Conservation (phyloP, 2,888 invertebrate species). For the Dendrolimus pini region DNA sequence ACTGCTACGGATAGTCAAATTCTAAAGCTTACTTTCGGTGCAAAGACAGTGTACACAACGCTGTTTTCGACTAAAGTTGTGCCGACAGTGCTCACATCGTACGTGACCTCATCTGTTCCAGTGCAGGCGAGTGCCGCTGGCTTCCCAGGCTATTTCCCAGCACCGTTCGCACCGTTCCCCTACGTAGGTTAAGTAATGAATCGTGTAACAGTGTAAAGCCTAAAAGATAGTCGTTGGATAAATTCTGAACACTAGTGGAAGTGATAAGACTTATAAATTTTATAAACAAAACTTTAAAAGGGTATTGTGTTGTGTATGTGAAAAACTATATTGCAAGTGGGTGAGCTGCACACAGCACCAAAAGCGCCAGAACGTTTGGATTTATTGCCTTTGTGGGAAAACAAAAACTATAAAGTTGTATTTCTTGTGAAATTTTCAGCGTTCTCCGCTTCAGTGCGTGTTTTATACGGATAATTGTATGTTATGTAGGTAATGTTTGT, state of each 20-base stretch:
- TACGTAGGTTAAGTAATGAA: constrained; percentile 76
- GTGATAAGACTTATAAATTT: constrained; percentile 31
- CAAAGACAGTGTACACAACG: constrained; percentile 91
- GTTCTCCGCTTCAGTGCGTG: constrained; percentile 28
- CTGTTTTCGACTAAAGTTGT: constrained; percentile 89
- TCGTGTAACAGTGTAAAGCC: constrained; percentile 19
- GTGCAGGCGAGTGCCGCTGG: constrained; percentile 83
- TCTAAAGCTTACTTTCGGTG: constrained; percentile 92
- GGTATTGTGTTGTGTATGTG: constrained; percentile 47
- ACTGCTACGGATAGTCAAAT: constrained; percentile 89
- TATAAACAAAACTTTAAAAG: constrained; percentile 38
- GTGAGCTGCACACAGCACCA: constrained; percentile 51
- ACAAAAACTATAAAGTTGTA: constrained; percentile 57
- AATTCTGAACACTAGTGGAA: constrained; percentile 34
- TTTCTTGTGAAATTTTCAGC: constrained; percentile 46
- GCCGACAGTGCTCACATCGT: constrained; percentile 89
- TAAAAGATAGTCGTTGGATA: constrained; percentile 20
- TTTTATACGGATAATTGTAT: constrained; percentile 20
- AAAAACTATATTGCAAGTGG: constrained; percentile 60
- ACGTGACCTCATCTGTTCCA: constrained; percentile 87
- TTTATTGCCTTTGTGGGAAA: constrained; percentile 56
- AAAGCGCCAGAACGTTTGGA: constrained; percentile 48
- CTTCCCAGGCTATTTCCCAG: constrained; percentile 87
- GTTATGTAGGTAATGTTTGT: constrained; percentile 24
- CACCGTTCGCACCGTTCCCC: constrained; percentile 85